These are phyloP conservation scores for Steinernema hermaphroditum DNA, from an alignment of 2,888 invertebrate genomes.

Conservation along the genomic window DNA sequence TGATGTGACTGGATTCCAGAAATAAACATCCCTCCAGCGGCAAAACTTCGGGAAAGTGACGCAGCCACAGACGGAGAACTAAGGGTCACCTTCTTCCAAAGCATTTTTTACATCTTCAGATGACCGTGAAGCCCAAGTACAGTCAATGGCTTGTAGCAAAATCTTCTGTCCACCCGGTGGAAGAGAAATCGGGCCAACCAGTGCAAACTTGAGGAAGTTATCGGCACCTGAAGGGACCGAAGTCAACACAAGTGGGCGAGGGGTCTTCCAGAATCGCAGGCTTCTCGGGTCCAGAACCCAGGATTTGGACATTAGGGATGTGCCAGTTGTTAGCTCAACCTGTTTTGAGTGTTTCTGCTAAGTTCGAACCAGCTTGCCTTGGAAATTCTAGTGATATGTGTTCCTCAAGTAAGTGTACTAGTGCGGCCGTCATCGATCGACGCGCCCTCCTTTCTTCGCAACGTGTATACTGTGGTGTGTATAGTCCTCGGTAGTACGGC, in stretches of 20 bases:
- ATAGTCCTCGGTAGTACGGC: neutral
- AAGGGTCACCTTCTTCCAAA: neutral
- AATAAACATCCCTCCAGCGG: neutral
- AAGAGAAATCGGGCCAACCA: neutral
- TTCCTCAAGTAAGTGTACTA: conserved; percentile 7
- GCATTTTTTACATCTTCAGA: too few species aligned
- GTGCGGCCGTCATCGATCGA: conserved; percentile 6
- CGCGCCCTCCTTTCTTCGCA: neutral
- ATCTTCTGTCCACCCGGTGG: neutral
- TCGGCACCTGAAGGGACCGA: neutral
- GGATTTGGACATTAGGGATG: neutral
- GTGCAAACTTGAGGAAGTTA: neutral
- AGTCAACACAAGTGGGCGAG: neutral
- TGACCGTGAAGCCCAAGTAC: too few species aligned
- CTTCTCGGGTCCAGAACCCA: neutral
- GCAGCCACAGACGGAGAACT: neutral
- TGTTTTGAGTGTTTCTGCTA: neutral
- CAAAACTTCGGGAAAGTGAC: neutral
- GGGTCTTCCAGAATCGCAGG: neutral
- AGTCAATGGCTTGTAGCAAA: neutral
- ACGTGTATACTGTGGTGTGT: conserved; percentile 8
- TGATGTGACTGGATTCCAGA: neutral
- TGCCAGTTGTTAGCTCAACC: neutral
- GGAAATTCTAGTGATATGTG: neutral
- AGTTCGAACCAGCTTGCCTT: neutral